phyloP scores from a whole-genome alignment of 1,140 invertebrate genomes.

The Batillaria attramentaria region DNA sequence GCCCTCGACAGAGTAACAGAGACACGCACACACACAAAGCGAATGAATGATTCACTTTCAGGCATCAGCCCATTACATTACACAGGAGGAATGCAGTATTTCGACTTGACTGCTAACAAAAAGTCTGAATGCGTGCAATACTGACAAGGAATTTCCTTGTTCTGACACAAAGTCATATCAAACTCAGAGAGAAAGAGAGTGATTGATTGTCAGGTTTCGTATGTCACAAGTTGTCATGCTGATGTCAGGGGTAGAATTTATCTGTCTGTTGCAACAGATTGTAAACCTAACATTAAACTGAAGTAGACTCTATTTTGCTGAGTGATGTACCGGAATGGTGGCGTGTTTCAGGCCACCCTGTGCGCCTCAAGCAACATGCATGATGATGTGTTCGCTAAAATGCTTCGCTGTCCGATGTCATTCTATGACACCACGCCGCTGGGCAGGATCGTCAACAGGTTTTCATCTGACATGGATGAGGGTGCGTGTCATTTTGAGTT shows the following conservation, averaged over 20 bases:
- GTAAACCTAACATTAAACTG: not conserved
- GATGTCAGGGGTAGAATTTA: too few relatives aligned
- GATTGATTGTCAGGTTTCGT: too few relatives aligned
- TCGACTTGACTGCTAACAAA: too few relatives aligned
- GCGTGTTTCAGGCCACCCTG: conserved; percentile 75
- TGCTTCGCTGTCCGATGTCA: conserved; percentile 76
- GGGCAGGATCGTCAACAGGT: conserved; percentile 77
- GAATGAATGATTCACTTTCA: too few relatives aligned
- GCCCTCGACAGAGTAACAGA: too few relatives aligned
- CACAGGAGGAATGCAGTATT: too few relatives aligned
- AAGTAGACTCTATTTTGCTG: not conserved
- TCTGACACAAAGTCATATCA: too few relatives aligned
- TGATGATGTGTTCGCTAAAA: conserved; percentile 67
- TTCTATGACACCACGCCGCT: conserved; percentile 80
- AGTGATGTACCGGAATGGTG: conserved; percentile 7
- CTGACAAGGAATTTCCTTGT: not conserved
- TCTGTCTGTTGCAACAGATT: not conserved
- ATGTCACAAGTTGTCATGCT: too few relatives aligned
- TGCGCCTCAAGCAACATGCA: conserved; percentile 79
- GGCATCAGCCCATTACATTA: too few relatives aligned
- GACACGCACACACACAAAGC: too few relatives aligned
- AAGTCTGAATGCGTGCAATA: too few relatives aligned
- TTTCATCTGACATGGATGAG: conserved; percentile 76
- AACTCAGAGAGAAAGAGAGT: too few relatives aligned
- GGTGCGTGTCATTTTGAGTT: conserved; percentile 68